These are phyloP conservation scores for Phortica magna DNA, from an alignment of 2,888 invertebrate species.

Conservation along the genomic window DNA sequence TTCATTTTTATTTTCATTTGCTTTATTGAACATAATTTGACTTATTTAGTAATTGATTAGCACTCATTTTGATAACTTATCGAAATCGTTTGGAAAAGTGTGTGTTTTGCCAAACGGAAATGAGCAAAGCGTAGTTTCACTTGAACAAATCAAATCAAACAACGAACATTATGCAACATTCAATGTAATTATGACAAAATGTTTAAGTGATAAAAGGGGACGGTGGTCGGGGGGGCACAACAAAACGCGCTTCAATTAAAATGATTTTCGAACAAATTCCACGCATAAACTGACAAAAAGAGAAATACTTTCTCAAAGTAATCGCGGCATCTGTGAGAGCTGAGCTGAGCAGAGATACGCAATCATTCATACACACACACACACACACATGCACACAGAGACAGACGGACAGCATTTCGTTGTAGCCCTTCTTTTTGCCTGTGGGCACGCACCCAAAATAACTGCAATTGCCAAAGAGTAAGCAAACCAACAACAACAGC, in stretches of 20 bases:
- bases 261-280: not conserved
- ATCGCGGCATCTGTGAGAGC: not conserved
- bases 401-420: too few species aligned
- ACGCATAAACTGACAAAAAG: not conserved
- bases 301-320: not conserved
- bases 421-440: not conserved
- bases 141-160: not conserved
- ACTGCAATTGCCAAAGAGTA: not conserved
- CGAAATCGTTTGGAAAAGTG: not conserved
- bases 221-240: too few species aligned
- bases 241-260: not conserved
- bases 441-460: not conserved
- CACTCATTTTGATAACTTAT: not conserved
- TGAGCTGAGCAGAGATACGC: not conserved
- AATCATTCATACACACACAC: not conserved
- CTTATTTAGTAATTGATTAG: slow-evolving; percentile 22
- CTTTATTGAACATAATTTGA: slow-evolving; percentile 15
- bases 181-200: not conserved
- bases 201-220: not conserved
- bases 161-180: not conserved
- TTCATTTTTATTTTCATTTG: not conserved
- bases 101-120: not conserved
- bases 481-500: not conserved
- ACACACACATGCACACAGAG: not conserved
- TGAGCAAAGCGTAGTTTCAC: not conserved